These are phyloP conservation scores for Anthopleura xanthogrammica DNA, from an alignment of 92 coral and sea anemone genomes.

Conservation along the genomic window DNA sequence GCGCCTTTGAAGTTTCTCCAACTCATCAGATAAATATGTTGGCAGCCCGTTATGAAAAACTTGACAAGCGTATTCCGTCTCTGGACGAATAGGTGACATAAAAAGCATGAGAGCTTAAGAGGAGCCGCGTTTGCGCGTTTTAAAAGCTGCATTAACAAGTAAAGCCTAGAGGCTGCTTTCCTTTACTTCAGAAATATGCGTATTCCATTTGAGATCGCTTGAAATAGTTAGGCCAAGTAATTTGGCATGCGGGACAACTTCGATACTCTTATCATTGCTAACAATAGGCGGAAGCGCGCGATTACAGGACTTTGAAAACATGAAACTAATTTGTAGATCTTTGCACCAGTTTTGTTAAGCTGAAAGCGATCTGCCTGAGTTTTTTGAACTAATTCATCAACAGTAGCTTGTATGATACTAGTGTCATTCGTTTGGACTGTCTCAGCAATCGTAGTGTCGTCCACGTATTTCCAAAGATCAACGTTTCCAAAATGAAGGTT, in stretches of 20 bases:
- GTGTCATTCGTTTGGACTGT: conserved; percentile 18
- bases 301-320: not conserved
- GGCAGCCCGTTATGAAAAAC: no score
- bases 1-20: no score
- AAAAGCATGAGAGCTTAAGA: no score
- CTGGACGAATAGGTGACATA: no score
- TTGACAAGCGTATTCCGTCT: no score
- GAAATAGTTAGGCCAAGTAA: conserved; percentile 6
- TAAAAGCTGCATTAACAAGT: no score
- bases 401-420: conserved; percentile 21
- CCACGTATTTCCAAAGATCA: no score
- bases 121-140: no score
- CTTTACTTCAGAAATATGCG: conserved; percentile 3
- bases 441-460: conserved; percentile 14
- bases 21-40: no score
- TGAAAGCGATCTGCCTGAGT: conserved; percentile 35
- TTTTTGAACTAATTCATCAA: conserved; percentile 22
- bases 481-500: no score
- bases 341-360: conserved; percentile 36
- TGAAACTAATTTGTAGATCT: conserved; percentile 24
- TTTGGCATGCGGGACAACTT: not conserved
- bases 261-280: conserved; percentile 10
- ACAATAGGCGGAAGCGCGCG: conserved; percentile 9
- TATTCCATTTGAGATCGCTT: conserved; percentile 1
- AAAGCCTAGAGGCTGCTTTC: no score